phyloP scores from a whole-genome alignment of 2,888 invertebrate genomes.

The Cataglyphis rosenhaueri region DNA sequence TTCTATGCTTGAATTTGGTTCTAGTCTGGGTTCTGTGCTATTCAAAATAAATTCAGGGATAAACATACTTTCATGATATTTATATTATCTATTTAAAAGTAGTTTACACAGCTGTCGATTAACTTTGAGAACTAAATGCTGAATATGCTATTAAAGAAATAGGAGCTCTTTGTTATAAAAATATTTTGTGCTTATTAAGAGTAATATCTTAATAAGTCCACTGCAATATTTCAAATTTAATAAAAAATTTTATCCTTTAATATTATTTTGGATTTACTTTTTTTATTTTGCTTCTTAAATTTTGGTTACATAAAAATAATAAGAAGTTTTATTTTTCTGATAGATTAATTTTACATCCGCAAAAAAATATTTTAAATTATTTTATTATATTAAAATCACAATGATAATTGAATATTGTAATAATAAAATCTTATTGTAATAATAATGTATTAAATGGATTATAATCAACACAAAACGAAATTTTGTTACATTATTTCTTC shows the following conservation, averaged over 20 bases:
- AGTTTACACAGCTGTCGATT: not conserved
- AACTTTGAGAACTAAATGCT: not conserved
- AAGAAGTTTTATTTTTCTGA: not conserved
- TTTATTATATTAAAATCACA: not conserved
- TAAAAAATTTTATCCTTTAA: not conserved
- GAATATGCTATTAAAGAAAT: not conserved
- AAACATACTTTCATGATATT: not conserved
- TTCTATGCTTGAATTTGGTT: conserved; percentile 10
- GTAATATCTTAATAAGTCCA: not conserved
- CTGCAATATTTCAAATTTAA: not conserved
- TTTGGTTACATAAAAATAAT: not conserved
- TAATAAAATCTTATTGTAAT: not conserved
- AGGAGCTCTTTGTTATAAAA: not conserved
- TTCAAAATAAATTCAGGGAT: not conserved
- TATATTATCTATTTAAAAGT: not conserved
- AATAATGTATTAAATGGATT: not conserved
- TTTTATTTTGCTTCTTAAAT: not conserved
- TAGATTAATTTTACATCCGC: not conserved
- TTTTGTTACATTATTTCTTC: not conserved
- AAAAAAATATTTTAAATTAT: not conserved
- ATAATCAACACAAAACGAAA: not conserved
- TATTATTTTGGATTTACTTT: not conserved
- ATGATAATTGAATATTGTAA: not conserved
- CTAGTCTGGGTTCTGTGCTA: not conserved
- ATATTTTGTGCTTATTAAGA: not conserved